phyloP scores from a whole-genome alignment of 35 echinoderm and acorn worm species.

The Amphiura filiformis region DNA sequence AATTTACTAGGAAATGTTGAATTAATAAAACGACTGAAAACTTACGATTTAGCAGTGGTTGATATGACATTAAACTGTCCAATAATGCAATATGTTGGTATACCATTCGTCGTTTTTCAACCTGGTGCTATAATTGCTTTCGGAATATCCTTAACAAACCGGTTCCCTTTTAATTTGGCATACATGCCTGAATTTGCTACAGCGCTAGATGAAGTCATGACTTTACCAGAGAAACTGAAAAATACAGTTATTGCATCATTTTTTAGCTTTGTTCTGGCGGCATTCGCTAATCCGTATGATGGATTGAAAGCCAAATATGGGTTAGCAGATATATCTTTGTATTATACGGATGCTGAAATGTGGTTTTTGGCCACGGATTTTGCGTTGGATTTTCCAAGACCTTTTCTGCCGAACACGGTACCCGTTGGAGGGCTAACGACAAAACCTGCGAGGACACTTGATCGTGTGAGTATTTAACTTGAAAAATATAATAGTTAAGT shows the following conservation, averaged over 20 bases:
- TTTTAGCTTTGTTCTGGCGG: not conserved
- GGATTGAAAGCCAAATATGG: not conserved
- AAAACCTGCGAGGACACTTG: slow-evolving; percentile 21
- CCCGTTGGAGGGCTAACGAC: slow-evolving; percentile 64
- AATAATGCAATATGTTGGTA: not conserved
- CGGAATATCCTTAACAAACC: not conserved
- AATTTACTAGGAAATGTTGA: slow-evolving; percentile 2
- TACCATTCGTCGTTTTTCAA: slow-evolving; percentile 7
- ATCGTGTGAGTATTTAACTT: slow-evolving; percentile 23
- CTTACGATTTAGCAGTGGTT: slow-evolving; percentile 27
- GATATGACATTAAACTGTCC: slow-evolving; percentile 14
- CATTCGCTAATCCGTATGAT: not conserved
- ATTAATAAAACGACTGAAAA: slow-evolving; percentile 9
- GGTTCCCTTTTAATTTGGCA: slow-evolving; percentile 2
- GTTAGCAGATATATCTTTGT: not conserved
- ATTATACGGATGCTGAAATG: not conserved
- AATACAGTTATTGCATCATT: not conserved
- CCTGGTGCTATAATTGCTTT: slow-evolving; percentile 5
- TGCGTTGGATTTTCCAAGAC: slow-evolving; percentile 36
- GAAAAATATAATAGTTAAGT: too few relatives aligned
- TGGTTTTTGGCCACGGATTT: slow-evolving; percentile 52
- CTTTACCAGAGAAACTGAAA: not conserved
- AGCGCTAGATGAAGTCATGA: slow-evolving; percentile 5
- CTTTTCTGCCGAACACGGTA: slow-evolving; percentile 53
- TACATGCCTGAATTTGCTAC: slow-evolving; percentile 32